A percentile compares a stretch with the other conserved stretches of the same genome.
Conservation (phyloP, 2,113 vertebrate species). For the Eptesicus fuscus region DNA sequence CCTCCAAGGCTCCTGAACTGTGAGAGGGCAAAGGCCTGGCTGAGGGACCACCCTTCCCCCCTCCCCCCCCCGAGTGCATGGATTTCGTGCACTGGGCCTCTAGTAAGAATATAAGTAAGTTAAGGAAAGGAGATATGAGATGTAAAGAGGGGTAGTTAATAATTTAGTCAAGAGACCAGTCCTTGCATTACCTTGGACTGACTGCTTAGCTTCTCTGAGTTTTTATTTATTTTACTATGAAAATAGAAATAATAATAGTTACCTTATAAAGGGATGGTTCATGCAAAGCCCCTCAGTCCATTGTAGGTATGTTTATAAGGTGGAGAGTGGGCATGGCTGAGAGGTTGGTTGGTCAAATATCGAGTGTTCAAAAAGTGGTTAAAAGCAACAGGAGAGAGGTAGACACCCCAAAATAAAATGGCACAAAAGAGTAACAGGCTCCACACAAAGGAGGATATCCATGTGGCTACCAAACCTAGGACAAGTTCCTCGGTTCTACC, state of each 20-base stretch:
- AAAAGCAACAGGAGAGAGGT: not conserved
- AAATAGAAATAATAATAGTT: not conserved
- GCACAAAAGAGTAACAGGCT: not conserved
- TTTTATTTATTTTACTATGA: not conserved
- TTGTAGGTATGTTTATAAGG: not conserved
- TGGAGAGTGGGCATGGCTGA: not conserved
- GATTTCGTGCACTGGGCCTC: no score
- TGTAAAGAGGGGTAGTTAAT: not conserved
- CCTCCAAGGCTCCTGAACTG: no score
- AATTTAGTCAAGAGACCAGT: not conserved
- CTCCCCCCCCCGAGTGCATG: no score
- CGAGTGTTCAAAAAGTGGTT: not conserved
- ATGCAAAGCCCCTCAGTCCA: not conserved
- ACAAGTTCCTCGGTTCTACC: no score
- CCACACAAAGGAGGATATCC: no score
- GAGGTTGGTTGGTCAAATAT: not conserved
- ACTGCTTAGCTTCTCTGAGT: not conserved
- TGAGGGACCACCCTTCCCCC: no score
- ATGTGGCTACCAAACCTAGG: no score
- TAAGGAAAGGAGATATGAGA: not conserved
- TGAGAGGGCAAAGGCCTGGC: no score
- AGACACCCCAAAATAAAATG: not conserved
- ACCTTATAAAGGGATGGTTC: not conserved
- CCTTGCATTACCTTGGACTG: not conserved
- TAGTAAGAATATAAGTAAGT: not conserved